phyloP scores from a whole-genome alignment of 2,113 vertebrate genomes.

The Beaufortia kweichowensis region DNA sequence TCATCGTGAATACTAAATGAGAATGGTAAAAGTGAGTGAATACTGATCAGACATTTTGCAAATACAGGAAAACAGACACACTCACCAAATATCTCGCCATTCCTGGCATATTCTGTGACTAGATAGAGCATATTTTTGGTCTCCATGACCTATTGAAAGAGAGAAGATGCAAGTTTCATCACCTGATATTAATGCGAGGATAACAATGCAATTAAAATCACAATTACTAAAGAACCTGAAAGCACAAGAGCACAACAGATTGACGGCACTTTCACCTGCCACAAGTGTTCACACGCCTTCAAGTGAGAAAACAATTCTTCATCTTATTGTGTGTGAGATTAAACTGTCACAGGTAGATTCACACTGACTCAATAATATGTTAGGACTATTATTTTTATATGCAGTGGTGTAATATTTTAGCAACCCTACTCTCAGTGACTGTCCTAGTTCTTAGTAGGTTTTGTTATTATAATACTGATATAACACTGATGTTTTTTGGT shows the following conservation, averaged over 20 bases:
- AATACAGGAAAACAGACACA: slow-evolving; percentile 10
- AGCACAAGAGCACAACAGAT: not conserved
- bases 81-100: slow-evolving; percentile 80
- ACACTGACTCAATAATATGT: not conserved
- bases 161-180: not conserved
- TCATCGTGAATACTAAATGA: too few relatives aligned
- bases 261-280: not conserved
- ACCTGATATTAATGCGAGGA: not conserved
- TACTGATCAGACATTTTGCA: not conserved
- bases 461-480: too few relatives aligned
- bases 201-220: not conserved
- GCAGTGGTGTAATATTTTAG: not conserved
- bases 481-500: too few relatives aligned
- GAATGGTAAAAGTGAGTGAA: not conserved
- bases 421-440: too few relatives aligned
- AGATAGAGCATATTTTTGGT: slow-evolving; percentile 99
- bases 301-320: not conserved
- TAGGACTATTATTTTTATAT: not conserved
- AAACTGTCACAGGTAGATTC: slow-evolving; percentile 1
- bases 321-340: not conserved
- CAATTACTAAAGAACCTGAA: not conserved
- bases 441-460: too few relatives aligned
- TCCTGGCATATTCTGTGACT: slow-evolving; percentile 97
- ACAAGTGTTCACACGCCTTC: slow-evolving; percentile 12
- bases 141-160: slow-evolving; percentile 88